A percentile compares a stretch with the other conserved stretches of the same genome.
phyloP scores from a whole-genome alignment of 2,888 invertebrate genomes.

The Drosophila kambysellisi region DNA sequence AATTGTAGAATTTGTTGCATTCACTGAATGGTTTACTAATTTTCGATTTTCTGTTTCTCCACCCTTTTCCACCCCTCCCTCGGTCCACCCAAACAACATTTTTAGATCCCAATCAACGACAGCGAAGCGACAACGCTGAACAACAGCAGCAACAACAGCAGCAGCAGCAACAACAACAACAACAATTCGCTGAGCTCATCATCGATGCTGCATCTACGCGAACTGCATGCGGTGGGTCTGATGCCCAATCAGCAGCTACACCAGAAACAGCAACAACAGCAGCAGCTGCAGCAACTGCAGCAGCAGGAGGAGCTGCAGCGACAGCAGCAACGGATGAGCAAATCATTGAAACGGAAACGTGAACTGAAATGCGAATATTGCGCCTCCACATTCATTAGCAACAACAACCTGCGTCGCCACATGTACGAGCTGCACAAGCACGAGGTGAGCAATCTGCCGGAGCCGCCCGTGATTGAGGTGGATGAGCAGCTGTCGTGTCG shows the following conservation, averaged over 20 bases:
- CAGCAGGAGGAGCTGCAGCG: conserved; percentile 52
- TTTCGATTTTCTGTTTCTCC: conserved; percentile 23
- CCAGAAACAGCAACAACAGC: conserved; percentile 59
- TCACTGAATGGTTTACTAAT: conserved; percentile 35
- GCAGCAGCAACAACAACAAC: conserved; percentile 70
- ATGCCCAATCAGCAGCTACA: conserved; percentile 80
- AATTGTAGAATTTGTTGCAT: conserved; percentile 8
- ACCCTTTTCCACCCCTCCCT: neutral
- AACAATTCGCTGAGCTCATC: conserved; percentile 67
- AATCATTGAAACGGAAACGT: conserved; percentile 82
- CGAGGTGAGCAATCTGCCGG: conserved; percentile 82
- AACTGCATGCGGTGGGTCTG: conserved; percentile 83
- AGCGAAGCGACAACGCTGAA: conserved; percentile 72
- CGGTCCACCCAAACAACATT: neutral
- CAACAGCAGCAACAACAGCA: conserved; percentile 61
- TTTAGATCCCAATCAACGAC: conserved; percentile 67
- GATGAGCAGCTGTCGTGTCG: conserved; percentile 83
- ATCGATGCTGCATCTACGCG: conserved; percentile 80
- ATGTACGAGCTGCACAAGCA: conserved; percentile 85
- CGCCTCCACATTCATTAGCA: conserved; percentile 84
- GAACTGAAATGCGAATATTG: conserved; percentile 85
- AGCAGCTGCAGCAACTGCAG: conserved; percentile 54
- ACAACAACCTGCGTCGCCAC: conserved; percentile 84
- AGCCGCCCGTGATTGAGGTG: conserved; percentile 81
- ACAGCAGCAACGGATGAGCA: conserved; percentile 58